A percentile compares a stretch with the other conserved stretches of the same genome.
phyloP scores from a whole-genome alignment of 1,140 invertebrate genomes.

The Drosophila ogumai region DNA sequence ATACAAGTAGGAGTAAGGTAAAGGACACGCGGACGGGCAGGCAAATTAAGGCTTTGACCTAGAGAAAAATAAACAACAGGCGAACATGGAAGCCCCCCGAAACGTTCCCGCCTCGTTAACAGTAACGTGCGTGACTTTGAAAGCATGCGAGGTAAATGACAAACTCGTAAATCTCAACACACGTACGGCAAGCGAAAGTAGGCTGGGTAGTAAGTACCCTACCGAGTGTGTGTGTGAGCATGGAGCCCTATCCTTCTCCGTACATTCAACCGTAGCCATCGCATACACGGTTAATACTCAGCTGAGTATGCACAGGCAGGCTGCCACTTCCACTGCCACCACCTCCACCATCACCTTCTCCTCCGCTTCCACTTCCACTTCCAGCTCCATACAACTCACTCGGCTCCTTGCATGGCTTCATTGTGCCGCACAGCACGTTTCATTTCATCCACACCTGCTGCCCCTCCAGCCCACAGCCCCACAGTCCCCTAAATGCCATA shows the following conservation, averaged over 20 bases:
- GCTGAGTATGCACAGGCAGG: constrained; percentile 25
- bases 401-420: constrained; percentile 77
- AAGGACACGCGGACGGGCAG: constrained; percentile 50
- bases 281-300: constrained; percentile 36
- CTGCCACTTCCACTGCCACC: constrained; percentile 4
- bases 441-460: constrained; percentile 68
- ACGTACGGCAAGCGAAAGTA: constrained; percentile 29
- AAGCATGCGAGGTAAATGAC: constrained; percentile 73
- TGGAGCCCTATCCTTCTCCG: constrained; percentile 10
- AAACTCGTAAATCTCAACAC: constrained; percentile 76
- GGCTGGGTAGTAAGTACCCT: constrained; percentile 30
- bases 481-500: neutral
- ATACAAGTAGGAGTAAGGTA: constrained; percentile 31
- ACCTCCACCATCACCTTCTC: neutral
- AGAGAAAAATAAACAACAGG: constrained; percentile 76
- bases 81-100: constrained; percentile 25
- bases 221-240: neutral
- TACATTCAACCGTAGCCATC: constrained; percentile 11
- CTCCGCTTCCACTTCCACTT: neutral
- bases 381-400: constrained; percentile 9
- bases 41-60: constrained; percentile 83
- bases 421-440: constrained; percentile 77
- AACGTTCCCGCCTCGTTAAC: constrained; percentile 32
- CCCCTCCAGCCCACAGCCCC: constrained; percentile 1
- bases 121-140: constrained; percentile 79